Evolutionary conservation across 2,888 invertebrate species (phyloP).

Genomic region (Capitulum mitella): DNA sequence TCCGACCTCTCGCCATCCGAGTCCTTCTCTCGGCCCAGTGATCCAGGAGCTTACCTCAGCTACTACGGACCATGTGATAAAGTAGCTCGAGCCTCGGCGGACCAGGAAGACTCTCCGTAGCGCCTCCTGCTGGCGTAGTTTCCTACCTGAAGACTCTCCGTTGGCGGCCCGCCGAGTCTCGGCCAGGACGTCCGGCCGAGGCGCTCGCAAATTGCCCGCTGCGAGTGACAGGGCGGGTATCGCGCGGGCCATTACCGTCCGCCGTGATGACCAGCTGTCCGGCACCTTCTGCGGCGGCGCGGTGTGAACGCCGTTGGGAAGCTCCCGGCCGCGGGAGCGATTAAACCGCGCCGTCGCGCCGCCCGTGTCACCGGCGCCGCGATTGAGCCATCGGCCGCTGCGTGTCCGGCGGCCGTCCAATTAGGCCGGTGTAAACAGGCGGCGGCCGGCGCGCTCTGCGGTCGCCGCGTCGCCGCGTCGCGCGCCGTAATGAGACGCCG

Average conservation of each 20-base stretch:
- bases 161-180: too few species aligned
- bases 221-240: neutral
- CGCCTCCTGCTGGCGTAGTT: too few species aligned
- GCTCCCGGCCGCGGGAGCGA: neutral
- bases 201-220: neutral
- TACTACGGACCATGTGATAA: too few species aligned
- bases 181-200: neutral
- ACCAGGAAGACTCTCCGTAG: too few species aligned
- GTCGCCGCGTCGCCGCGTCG: neutral
- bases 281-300: neutral
- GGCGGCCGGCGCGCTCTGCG: neutral
- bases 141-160: too few species aligned
- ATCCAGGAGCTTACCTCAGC: too few species aligned
- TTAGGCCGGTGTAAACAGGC: neutral
- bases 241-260: neutral
- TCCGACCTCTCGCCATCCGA: too few species aligned
- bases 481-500: neutral
- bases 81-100: too few species aligned
- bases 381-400: neutral
- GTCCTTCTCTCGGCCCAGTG: too few species aligned
- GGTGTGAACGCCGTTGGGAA: constrained; percentile 8
- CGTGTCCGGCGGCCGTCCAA: neutral
- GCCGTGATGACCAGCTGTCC: neutral
- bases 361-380: neutral
- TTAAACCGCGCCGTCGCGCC: neutral